A percentile compares a stretch with the other conserved stretches of the same genome.
Evolutionary conservation across 1,140 invertebrate genomes (phyloP).

Genomic region (Dufourea novaeangliae): DNA sequence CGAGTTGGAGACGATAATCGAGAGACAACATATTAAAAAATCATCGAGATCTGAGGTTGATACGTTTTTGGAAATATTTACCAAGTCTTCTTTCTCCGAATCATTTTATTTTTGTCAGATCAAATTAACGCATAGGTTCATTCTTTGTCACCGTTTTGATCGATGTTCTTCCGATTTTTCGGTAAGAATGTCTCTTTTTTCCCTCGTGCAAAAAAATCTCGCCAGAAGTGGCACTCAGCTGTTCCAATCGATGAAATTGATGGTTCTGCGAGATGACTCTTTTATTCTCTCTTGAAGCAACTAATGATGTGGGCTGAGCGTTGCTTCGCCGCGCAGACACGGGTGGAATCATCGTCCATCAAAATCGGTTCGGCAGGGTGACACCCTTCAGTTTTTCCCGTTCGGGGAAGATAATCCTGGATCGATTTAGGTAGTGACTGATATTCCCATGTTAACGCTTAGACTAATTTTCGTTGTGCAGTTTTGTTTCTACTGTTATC

Average conservation of each 20-base stretch:
- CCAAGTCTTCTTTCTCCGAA: too few species aligned
- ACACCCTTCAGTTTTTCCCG: conserved; percentile 34
- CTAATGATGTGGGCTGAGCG: conserved; percentile 53
- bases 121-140: neutral
- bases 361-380: conserved; percentile 35
- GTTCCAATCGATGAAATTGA: conserved; percentile 36
- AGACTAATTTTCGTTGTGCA: too few species aligned
- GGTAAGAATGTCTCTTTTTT: conserved; percentile 12
- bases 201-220: neutral
- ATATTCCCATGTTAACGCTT: too few species aligned
- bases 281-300: conserved; percentile 37
- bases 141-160: too few species aligned
- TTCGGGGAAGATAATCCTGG: neutral
- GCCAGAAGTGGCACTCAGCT: conserved; percentile 1
- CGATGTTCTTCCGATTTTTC: too few species aligned
- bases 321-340: neutral
- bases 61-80: too few species aligned
- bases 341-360: conserved; percentile 49
- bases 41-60: too few species aligned
- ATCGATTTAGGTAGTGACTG: neutral
- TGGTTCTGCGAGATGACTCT: conserved; percentile 38
- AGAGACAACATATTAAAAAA: too few species aligned
- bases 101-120: too few species aligned
- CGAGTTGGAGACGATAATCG: too few species aligned
- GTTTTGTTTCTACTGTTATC: too few species aligned